phyloP scores from a whole-genome alignment of 2,797 vertebrate species.

The Percopsis omiscomaycus region DNA sequence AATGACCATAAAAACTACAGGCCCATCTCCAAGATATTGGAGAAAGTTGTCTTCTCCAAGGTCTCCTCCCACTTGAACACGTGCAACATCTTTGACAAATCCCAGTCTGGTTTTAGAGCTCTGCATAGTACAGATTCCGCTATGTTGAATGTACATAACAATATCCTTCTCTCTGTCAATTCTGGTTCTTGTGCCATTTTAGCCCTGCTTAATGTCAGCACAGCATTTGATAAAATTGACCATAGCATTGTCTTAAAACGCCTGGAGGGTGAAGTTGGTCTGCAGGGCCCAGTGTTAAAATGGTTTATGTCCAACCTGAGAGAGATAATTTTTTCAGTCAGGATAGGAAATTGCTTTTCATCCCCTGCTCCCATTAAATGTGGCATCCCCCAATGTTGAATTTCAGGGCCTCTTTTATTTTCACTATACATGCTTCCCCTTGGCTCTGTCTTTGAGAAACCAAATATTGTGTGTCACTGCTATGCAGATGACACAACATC shows the following conservation, averaged over 20 bases:
- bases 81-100: conserved; percentile 5
- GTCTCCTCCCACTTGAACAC: neutral
- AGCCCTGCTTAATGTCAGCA: neutral
- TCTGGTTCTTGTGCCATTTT: conserved; percentile 2
- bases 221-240: conserved; percentile 3
- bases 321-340: neutral
- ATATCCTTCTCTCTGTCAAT: neutral
- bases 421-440: neutral
- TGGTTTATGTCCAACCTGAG: neutral
- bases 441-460: neutral
- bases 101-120: neutral
- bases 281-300: conserved; percentile 1
- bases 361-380: neutral
- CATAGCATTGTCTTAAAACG: neutral
- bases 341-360: neutral
- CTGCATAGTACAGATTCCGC: neutral
- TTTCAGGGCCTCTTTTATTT: neutral
- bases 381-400: conserved; percentile 7
- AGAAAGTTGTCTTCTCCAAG: neutral
- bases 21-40: neutral
- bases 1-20: conserved; percentile 9
- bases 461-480: neutral
- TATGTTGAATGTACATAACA: neutral
- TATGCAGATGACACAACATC: neutral
- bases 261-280: neutral